phyloP scores from a whole-genome alignment of 2,888 invertebrate species.

The Gnatocerus cornutus region DNA sequence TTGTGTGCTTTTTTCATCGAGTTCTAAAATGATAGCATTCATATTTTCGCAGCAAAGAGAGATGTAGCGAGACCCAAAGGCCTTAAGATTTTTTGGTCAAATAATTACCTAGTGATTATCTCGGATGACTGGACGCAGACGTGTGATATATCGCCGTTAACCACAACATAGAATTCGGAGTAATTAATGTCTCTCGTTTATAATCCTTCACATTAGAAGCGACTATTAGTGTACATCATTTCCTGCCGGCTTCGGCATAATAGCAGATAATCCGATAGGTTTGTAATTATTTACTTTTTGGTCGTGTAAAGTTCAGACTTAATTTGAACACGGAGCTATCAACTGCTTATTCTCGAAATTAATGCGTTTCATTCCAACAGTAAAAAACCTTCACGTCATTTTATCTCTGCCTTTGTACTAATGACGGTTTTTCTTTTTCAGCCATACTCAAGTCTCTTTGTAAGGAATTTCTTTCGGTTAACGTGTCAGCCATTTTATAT shows the following conservation, averaged over 20 bases:
- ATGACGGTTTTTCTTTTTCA: slow-evolving; percentile 68
- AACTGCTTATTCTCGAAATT: too few species aligned
- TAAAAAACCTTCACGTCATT: neutral
- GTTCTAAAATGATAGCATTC: slow-evolving; percentile 1
- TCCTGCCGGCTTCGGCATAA: too few species aligned
- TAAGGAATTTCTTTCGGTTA: slow-evolving; percentile 90
- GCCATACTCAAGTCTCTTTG: slow-evolving; percentile 91
- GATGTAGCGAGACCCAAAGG: too few species aligned
- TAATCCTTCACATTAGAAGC: neutral
- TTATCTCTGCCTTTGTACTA: neutral
- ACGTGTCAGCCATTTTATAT: slow-evolving; percentile 94
- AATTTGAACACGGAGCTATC: too few species aligned
- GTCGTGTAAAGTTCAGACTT: too few species aligned
- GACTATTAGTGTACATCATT: neutral
- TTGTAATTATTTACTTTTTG: too few species aligned
- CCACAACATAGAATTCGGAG: neutral
- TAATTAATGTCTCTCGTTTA: slow-evolving; percentile 2
- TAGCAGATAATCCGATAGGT: too few species aligned
- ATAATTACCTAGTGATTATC: neutral
- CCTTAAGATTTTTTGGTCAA: too few species aligned
- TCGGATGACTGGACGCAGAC: neutral
- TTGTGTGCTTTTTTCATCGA: neutral
- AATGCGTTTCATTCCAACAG: too few species aligned
- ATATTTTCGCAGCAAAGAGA: neutral
- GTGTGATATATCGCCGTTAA: neutral